Conservation (phyloP, 2,113 vertebrate species). For the Gavia stellata region DNA sequence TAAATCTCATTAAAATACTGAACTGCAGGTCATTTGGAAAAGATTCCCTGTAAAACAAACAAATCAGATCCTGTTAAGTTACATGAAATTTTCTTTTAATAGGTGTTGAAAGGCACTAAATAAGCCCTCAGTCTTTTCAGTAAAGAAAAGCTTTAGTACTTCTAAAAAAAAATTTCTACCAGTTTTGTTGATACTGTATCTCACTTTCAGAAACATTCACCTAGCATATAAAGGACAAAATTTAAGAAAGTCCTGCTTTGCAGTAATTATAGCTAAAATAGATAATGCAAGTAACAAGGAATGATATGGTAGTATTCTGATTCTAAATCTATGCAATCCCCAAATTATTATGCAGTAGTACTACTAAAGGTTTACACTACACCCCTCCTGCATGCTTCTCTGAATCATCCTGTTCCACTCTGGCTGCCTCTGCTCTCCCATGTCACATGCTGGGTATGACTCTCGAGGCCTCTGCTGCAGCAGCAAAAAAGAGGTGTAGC, state of each 20-base stretch:
- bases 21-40: slow-evolving; percentile 98
- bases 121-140: not conserved
- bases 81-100: not conserved
- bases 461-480: not conserved
- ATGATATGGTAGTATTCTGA: not conserved
- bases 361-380: not conserved
- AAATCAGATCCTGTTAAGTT: not conserved
- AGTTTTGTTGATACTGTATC: not conserved
- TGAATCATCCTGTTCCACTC: not conserved
- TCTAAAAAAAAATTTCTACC: not conserved
- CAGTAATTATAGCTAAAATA: not conserved
- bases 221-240: not conserved
- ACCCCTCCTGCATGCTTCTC: not conserved
- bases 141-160: not conserved
- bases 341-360: not conserved
- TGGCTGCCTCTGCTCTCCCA: not conserved
- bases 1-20: slow-evolving; percentile 97
- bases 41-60: slow-evolving; percentile 80
- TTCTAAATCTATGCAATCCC: not conserved
- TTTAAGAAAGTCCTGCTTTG: not conserved
- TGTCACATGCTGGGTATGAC: rapidly evolving
- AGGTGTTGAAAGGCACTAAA: not conserved
- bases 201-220: not conserved
- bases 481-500: not conserved
- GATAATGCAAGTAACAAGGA: not conserved